Evolutionary conservation across 1,140 invertebrate genomes (phyloP).

Genomic region (Halesus radiatus): DNA sequence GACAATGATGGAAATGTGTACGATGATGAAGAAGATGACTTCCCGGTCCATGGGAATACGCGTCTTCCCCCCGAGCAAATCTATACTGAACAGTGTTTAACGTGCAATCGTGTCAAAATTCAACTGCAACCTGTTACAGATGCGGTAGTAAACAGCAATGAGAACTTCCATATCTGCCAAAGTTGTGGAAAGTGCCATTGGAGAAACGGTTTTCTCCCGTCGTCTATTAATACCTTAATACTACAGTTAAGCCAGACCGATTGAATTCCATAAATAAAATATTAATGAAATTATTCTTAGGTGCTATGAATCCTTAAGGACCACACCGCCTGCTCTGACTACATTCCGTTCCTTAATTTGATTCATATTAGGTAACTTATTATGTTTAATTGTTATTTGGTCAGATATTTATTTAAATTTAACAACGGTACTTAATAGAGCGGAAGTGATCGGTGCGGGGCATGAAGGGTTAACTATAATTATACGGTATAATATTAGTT

Average conservation of each 20-base stretch:
- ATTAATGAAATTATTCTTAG: not conserved
- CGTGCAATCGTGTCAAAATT: conserved; percentile 65
- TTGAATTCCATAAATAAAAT: not conserved
- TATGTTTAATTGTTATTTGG: too few species aligned
- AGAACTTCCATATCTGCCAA: conserved; percentile 74
- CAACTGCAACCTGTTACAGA: conserved; percentile 70
- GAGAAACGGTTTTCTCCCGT: conserved; percentile 61
- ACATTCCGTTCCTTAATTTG: too few species aligned
- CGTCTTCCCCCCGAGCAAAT: conserved; percentile 61
- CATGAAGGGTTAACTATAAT: too few species aligned
- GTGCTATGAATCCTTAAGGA: conserved; percentile 11
- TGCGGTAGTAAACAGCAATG: conserved; percentile 66
- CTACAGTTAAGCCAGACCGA: conserved; percentile 8
- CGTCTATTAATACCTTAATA: conserved; percentile 16
- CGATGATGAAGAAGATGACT: conserved; percentile 57
- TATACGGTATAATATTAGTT: too few species aligned
- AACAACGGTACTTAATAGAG: too few species aligned
- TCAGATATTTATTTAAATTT: too few species aligned
- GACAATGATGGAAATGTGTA: conserved; percentile 27
- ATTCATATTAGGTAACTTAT: too few species aligned
- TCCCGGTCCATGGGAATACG: conserved; percentile 54
- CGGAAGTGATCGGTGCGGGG: too few species aligned
- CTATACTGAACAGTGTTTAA: conserved; percentile 62
- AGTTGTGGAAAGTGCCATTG: conserved; percentile 78
- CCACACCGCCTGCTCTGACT: not conserved